These are phyloP conservation scores for Drosophila littoralis DNA, from an alignment of 1,140 invertebrate species.

Conservation along the genomic window DNA sequence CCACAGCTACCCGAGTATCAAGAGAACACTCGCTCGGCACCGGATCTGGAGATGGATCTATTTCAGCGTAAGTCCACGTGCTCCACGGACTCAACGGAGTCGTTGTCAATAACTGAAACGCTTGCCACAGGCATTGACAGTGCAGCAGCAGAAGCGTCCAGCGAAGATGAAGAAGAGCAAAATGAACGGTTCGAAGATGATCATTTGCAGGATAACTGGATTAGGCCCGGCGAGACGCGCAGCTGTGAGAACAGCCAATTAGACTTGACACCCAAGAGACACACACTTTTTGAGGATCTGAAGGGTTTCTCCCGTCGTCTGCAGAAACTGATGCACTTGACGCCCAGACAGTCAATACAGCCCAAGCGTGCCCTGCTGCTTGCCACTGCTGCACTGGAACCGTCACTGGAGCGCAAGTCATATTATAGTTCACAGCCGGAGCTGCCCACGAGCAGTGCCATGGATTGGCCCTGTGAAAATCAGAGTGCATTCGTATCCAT, in stretches of 20 bases:
- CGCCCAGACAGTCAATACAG: slow-evolving; percentile 8
- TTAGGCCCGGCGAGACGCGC: slow-evolving; percentile 73
- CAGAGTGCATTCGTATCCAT: slow-evolving; percentile 57
- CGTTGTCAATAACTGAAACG: slow-evolving; percentile 44
- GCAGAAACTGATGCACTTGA: slow-evolving; percentile 62
- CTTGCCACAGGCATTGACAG: slow-evolving; percentile 28
- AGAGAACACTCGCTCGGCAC: slow-evolving; percentile 60
- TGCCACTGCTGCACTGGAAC: slow-evolving; percentile 23
- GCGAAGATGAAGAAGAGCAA: slow-evolving; percentile 31
- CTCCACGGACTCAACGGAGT: slow-evolving; percentile 66
- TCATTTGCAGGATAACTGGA: slow-evolving; percentile 74
- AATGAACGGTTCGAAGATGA: slow-evolving; percentile 46
- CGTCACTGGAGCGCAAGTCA: slow-evolving; percentile 55
- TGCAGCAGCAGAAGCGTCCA: slow-evolving; percentile 59
- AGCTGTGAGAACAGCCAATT: slow-evolving; percentile 66
- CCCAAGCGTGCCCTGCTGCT: slow-evolving; percentile 33
- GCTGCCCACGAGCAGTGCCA: slow-evolving; percentile 48
- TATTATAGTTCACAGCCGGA: slow-evolving; percentile 80
- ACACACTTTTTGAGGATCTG: slow-evolving; percentile 69
- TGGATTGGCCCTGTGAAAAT: slow-evolving; percentile 29
- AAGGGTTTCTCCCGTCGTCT: slow-evolving; percentile 69
- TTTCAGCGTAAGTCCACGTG: slow-evolving; percentile 49
- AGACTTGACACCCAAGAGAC: slow-evolving; percentile 59
- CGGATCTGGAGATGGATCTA: slow-evolving; percentile 52
- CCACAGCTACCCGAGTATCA: slow-evolving; percentile 55